Evolutionary conservation across 2,888 invertebrate species (phyloP).

Genomic region (Scelioninae gen. 1): DNA sequence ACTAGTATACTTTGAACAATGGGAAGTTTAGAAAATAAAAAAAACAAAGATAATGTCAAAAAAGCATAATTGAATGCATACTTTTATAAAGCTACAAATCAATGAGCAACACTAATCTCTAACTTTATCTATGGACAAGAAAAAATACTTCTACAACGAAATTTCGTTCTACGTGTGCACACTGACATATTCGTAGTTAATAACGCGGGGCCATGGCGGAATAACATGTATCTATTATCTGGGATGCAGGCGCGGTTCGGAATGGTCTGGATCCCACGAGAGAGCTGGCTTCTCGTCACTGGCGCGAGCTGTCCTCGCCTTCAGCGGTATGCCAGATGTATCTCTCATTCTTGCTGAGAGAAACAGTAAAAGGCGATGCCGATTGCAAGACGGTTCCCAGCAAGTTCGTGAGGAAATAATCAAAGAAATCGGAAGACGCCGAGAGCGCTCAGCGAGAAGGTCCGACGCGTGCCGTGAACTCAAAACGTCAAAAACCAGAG

Average conservation of each 20-base stretch:
- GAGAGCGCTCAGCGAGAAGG: slow-evolving; percentile 38
- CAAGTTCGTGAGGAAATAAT: slow-evolving; percentile 45
- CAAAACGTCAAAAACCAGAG: slow-evolving; percentile 45
- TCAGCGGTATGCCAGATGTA: slow-evolving; percentile 57
- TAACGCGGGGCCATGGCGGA: slow-evolving; percentile 33
- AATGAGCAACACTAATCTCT: background rate
- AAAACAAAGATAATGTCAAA: background rate
- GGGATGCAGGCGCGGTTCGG: slow-evolving; percentile 48
- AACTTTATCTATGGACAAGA: slow-evolving; percentile 2
- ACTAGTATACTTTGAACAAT: no score
- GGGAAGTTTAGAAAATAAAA: no score
- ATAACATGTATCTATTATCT: slow-evolving; percentile 49
- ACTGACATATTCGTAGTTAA: slow-evolving; percentile 43
- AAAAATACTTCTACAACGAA: background rate
- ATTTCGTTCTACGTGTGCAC: slow-evolving; percentile 26
- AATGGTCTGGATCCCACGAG: slow-evolving; percentile 43
- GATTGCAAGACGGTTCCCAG: slow-evolving; percentile 50
- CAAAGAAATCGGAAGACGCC: slow-evolving; percentile 41
- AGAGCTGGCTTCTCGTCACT: slow-evolving; percentile 47
- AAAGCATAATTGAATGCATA: slow-evolving; percentile 9
- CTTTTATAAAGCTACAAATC: slow-evolving; percentile 5
- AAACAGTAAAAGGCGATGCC: slow-evolving; percentile 50
- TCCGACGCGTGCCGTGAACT: slow-evolving; percentile 54
- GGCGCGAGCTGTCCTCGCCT: slow-evolving; percentile 59
- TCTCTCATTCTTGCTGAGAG: slow-evolving; percentile 19